A percentile compares a stretch with the other conserved stretches of the same genome.
phyloP scores from a whole-genome alignment of 2,797 vertebrate species.

The Nasua narica region DNA sequence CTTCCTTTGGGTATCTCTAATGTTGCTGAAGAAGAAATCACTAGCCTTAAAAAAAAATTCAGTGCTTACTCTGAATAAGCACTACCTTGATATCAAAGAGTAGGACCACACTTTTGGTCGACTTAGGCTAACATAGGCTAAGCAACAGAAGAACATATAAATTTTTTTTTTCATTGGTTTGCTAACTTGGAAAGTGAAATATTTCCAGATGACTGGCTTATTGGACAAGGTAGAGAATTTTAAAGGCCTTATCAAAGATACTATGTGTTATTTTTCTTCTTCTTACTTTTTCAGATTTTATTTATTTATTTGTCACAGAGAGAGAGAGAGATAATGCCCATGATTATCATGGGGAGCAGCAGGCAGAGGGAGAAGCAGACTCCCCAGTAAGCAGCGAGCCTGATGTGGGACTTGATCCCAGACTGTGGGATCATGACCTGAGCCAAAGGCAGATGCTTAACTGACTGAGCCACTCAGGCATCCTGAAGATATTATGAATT shows the following conservation, averaged over 20 bases:
- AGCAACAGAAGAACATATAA: neutral
- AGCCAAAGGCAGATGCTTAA: neutral
- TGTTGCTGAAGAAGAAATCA: neutral
- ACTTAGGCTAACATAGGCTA: neutral
- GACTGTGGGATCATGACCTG: neutral
- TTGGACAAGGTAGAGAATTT: neutral
- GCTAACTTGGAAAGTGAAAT: neutral
- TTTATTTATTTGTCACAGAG: neutral
- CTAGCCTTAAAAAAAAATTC: neutral
- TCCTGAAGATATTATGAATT: neutral
- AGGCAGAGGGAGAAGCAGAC: neutral
- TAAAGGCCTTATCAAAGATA: neutral
- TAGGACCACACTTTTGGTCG: neutral
- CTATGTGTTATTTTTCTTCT: neutral
- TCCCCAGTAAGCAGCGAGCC: neutral
- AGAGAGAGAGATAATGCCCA: too few species aligned
- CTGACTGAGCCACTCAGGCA: neutral
- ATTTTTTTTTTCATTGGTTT: neutral
- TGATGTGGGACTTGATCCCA: neutral
- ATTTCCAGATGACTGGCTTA: neutral
- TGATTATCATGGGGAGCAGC: neutral
- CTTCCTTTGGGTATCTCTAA: neutral
- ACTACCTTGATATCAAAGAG: neutral
- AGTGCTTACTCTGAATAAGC: neutral
- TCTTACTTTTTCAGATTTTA: neutral